These are phyloP conservation scores for Felis chaus DNA, from an alignment of 2,113 vertebrate species.

Conservation along the genomic window DNA sequence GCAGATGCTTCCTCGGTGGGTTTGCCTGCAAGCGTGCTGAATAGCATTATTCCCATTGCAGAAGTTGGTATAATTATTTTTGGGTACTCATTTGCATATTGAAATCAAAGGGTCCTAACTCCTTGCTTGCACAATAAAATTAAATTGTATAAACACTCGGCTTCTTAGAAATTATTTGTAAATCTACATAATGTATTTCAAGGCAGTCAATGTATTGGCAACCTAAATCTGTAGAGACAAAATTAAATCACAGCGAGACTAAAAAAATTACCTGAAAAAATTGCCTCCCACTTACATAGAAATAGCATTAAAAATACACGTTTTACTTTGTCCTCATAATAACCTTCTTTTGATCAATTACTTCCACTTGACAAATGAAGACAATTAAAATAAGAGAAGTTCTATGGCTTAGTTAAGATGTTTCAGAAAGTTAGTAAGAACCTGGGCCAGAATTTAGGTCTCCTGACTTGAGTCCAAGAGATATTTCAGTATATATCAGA, in stretches of 20 bases:
- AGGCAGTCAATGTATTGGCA: neutral
- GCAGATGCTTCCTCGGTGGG: neutral
- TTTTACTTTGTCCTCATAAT: neutral
- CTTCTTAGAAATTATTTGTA: constrained; percentile 39
- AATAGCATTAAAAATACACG: neutral
- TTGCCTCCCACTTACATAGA: neutral
- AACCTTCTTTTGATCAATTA: neutral
- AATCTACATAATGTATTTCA: constrained; percentile 34
- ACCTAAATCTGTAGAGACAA: neutral
- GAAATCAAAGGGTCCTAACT: constrained; percentile 22
- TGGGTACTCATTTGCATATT: constrained; percentile 16
- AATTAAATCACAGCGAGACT: neutral
- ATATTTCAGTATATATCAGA: neutral
- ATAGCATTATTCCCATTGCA: neutral
- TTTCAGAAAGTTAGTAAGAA: neutral
- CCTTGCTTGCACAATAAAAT: constrained; percentile 36
- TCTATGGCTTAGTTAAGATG: neutral
- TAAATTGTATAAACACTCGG: neutral
- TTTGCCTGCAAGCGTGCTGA: neutral
- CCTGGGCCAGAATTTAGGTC: neutral
- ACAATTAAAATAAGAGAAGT: neutral
- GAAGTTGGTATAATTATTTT: neutral
- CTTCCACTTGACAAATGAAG: neutral
- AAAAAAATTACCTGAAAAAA: constrained; percentile 20
- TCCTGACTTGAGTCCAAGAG: neutral